Conservation (phyloP, 2,797 vertebrate species). For the Chaunax sp. region DNA sequence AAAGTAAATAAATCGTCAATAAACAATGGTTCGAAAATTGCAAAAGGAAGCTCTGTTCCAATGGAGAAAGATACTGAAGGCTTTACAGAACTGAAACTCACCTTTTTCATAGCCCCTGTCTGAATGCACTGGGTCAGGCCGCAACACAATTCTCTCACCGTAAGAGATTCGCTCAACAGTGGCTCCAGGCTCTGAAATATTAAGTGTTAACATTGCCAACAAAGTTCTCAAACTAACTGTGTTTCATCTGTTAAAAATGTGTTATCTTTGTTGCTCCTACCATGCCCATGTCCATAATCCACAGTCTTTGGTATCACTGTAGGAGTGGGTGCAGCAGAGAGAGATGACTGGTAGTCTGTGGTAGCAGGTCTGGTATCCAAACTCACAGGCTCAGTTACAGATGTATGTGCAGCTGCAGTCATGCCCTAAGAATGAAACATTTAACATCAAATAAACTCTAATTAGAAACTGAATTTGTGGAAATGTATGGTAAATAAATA, state of each 20-base stretch:
- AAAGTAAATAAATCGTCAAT: neutral
- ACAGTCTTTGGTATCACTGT: constrained; percentile 92
- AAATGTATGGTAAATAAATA: neutral
- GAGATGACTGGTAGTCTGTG: constrained; percentile 65
- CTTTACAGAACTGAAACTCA: constrained; percentile 52
- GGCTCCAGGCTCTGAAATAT: constrained; percentile 85
- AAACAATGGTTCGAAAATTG: neutral
- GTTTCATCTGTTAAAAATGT: neutral
- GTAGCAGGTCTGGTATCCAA: constrained; percentile 83
- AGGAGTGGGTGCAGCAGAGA: constrained; percentile 77
- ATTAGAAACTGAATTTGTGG: no score
- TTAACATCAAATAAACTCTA: no score
- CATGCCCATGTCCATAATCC: constrained; percentile 93
- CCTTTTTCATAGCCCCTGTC: constrained; percentile 94
- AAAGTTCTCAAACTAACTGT: neutral
- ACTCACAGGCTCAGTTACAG: constrained; percentile 47
- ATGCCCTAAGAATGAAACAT: no score
- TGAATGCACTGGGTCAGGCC: constrained; percentile 89
- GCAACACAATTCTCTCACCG: constrained; percentile 94
- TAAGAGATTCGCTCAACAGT: constrained; percentile 97
- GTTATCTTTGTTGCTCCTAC: constrained; percentile 69
- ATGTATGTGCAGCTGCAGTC: constrained; percentile 56
- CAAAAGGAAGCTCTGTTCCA: neutral
- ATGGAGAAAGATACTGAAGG: neutral
- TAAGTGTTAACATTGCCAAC: constrained; percentile 8